phyloP scores from a whole-genome alignment of 2,113 vertebrate species.

The Gnathonemus echidnorhynchus region DNA sequence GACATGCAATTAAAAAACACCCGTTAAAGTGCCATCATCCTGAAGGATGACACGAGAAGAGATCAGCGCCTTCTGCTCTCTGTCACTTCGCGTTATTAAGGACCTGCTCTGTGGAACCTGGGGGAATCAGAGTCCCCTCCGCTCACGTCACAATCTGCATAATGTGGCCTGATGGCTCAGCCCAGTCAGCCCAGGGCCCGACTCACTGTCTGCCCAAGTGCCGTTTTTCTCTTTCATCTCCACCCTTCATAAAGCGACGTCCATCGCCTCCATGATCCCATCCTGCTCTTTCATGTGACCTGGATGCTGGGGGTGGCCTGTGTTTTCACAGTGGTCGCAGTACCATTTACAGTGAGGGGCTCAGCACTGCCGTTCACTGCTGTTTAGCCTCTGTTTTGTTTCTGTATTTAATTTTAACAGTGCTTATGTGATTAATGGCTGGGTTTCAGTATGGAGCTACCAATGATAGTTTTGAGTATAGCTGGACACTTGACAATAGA shows the following conservation, averaged over 20 bases:
- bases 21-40: slow-evolving; percentile 42
- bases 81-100: slow-evolving; percentile 74
- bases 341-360: neutral
- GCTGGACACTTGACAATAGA: neutral
- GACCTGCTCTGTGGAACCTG: slow-evolving; percentile 65
- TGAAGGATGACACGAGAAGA: slow-evolving; percentile 68
- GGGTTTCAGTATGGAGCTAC: neutral
- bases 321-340: neutral
- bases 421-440: slow-evolving; percentile 7
- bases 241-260: neutral
- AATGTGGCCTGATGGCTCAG: slow-evolving; percentile 56
- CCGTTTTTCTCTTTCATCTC: slow-evolving; percentile 4
- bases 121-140: slow-evolving; percentile 64
- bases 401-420: neutral
- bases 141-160: slow-evolving; percentile 64
- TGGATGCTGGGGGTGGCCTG: neutral
- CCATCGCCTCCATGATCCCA: neutral
- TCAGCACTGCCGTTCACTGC: neutral
- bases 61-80: slow-evolving; percentile 69
- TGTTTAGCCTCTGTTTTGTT: neutral
- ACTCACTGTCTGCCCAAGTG: slow-evolving; percentile 21
- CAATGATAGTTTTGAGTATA: slow-evolving; percentile 19
- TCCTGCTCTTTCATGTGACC: neutral
- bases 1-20: slow-evolving; percentile 42
- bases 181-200: slow-evolving; percentile 22